Evolutionary conservation across 1,140 invertebrate species (phyloP), one percentile per base, ranked within the genome.

Genomic region (Xylocopa sonorina): DNA sequence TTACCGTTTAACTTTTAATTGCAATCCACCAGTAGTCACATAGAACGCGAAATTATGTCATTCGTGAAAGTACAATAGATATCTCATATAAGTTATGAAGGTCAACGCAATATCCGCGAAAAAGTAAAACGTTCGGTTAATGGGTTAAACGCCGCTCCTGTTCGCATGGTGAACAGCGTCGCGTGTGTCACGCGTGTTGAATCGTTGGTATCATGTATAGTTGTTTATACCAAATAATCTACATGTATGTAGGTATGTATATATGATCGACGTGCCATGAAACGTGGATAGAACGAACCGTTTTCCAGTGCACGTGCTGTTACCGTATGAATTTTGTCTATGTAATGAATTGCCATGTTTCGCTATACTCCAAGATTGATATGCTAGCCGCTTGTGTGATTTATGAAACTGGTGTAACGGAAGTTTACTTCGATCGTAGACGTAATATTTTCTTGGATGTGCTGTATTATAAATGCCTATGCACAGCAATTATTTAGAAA

Each of bases 171-270:
- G 73, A 66, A 57, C 57, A 48, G 51, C 51, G 41, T 76, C 73
- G 73, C 73, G 73, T 67, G 62, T 78, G 66, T 60, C 75, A 78
- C 55, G 66, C 55, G 66, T 34, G 43, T 29, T 60, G 34, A 29
- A 58, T 43, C 43, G 3, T 24, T 38, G 29, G 64, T 48, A 58
- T 69, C 16, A 12, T n/a, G 21, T 69, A 16, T 41, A n/a, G n/a
- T n/a, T n/a, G n/a, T n/a, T n/a, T n/a, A n/a, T n/a, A n/a, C n/a
- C n/a, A n/a, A n/a, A n/a, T n/a, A n/a, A n/a, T n/a, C n/a, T n/a
- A n/a, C n/a, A n/a, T n/a, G n/a, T n/a, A n/a, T n/a, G n/a, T n/a
- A n/a, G n/a, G 6, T 48, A 63, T 21, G 12, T 34, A 38, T 5
- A 27, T n/a, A 9, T 9, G 41, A 32, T 46, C 21, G 48, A 9